Evolutionary conservation across 2,113 vertebrate species (phyloP), one percentile per base, ranked within the genome.

Genomic region (Rhinichthys klamathensis): DNA sequence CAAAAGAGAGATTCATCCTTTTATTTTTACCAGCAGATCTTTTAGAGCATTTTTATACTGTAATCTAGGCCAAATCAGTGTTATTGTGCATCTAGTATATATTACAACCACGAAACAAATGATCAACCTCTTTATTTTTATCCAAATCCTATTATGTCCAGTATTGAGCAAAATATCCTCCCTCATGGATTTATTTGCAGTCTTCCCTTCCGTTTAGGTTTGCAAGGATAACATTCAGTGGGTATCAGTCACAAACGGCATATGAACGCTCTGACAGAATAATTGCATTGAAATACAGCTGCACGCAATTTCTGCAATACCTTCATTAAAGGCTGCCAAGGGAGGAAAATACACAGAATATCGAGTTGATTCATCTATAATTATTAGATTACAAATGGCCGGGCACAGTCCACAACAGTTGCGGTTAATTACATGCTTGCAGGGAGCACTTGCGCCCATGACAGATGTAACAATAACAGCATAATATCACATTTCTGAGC

Each of bases 201-300:
- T 87, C 70, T 80, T 87, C 41, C 85, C 84, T 89, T 90, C 88
- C 85, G 85, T 86, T 88, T 89, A 84, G 80, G 88, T 90, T 88
- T 87, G 88, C 86, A 81, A 86, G 87, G 88, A 90, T 88, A 87
- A 88, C 88, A 88, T 89, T 86, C 78, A 87, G 90, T 86, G 88
- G 18, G 79, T 91, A 91, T 91, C 90, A 87, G 86, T 72, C 82
- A 80, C 85, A 84, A 88, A 84, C 89, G 87, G 86, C 89, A 91
- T 89, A 91, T 90, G 90, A 89, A 80, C 70, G 77, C 88, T 87
- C 84, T 91, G 90, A 91, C 91, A 90, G 87, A 91, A 88, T 89
- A 91, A 92, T 90, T 91, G 88, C 87, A 84, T 87, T 86, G 91
- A 90, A 91, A 91, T 92, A 88, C 87, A 90, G 89, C 88, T 87